Base-by-base conservation (phyloP, 2,113 vertebrate genomes). In the Donacobius atricapilla region DNA sequence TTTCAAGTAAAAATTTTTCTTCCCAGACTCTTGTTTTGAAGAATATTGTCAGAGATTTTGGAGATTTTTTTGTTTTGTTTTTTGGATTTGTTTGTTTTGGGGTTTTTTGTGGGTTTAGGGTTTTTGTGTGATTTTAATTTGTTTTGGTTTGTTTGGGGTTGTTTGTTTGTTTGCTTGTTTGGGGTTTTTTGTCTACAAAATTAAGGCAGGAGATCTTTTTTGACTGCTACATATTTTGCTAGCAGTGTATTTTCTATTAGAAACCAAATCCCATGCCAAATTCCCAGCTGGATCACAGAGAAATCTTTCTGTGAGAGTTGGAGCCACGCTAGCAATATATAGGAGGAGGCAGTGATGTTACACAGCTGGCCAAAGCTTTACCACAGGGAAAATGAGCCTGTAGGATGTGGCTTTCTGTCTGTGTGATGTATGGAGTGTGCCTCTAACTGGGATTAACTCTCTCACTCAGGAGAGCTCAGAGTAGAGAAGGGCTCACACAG, bases 21-120 rank as follows among this genome's bases (percentile, higher is more conserved):
- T 92, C 13, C 12, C 9, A 35, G 6, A 20, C 16, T 5, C 9
- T 15, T 27, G 4, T 30, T 83, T 78, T 57, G 44, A 81, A 61
- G 6, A 73, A 61, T 54, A 25, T 9, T 56, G 13, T 25, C 3
- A 1, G 21, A 56, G 27, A 27, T 56, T 31, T 24, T 24, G 22
- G 28, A 56, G 1, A 2, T 4, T 10, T 15, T 42, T 11, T 28
- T 27, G 14, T 8, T 60, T 48, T 57, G 14, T 14, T 60, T 39
- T 19, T 42, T 42, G 40, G 13, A 23, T 23, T 58, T 15, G 6
- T 28, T 39, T 39, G 4, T 22, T 61, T 33, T n/a, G 20, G 33
- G 23, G 27, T 4, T 21, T 50, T 35, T 51, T 3, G 18, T 35
- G 20, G 3, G 3, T 54, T 65, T 53, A 13, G 2, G 1, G 1